A percentile compares a stretch with the other conserved stretches of the same genome.
Evolutionary conservation across 1,140 invertebrate species (phyloP).

Genomic region (Bilobella aurantiaca): DNA sequence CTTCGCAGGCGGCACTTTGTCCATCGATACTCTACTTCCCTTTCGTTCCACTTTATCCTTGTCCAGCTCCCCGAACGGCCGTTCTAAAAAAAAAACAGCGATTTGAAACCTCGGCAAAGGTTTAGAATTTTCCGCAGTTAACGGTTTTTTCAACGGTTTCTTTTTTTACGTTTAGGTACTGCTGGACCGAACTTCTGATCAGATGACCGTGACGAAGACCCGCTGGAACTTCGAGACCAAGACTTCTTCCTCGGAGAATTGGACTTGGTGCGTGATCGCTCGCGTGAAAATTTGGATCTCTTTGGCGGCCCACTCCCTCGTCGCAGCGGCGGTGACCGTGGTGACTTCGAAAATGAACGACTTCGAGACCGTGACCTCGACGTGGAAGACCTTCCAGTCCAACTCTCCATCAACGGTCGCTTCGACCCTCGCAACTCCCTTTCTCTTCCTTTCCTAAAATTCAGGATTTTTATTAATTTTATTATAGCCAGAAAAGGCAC

Average conservation of each 20-base stretch:
- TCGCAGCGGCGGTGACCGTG: no score
- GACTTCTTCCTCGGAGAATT: neutral
- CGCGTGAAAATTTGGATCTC: constrained; percentile 21
- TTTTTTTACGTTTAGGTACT: neutral
- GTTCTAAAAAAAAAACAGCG: neutral
- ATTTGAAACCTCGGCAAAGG: neutral
- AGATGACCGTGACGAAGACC: constrained; percentile 12
- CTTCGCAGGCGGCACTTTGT: neutral
- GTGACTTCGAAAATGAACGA: constrained; percentile 36
- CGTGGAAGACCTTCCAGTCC: no score
- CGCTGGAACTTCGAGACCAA: constrained; percentile 2
- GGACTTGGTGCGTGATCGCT: constrained; percentile 18
- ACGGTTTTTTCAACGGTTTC: neutral
- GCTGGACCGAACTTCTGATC: constrained; percentile 1
- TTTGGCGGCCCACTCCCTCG: constrained; percentile 10
- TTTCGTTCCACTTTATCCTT: neutral
- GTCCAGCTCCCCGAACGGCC: neutral
- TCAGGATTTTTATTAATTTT: no score
- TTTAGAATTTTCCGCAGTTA: neutral
- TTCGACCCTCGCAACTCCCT: no score
- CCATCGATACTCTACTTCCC: neutral
- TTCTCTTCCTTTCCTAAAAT: no score
- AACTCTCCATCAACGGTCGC: no score
- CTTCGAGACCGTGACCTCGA: constrained; percentile 41
- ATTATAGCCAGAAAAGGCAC: no score